Conservation (phyloP, 53 echinoderm and acorn worm genomes). For the Patiria pectinifera region DNA sequence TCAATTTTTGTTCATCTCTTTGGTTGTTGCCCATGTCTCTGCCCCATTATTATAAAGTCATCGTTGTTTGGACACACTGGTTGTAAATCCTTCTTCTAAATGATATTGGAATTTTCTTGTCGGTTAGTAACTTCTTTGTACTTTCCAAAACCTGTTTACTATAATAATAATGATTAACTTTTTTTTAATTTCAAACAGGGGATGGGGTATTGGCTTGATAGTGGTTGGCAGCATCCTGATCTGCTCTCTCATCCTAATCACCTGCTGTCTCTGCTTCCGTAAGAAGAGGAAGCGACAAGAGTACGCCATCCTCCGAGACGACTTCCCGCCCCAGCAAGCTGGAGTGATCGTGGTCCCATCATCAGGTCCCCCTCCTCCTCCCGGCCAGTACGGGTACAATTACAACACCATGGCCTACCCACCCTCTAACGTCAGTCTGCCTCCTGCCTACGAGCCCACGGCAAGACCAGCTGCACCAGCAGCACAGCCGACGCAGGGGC, state of each 20-base stretch:
- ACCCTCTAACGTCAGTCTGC: neutral
- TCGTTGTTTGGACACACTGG: no score
- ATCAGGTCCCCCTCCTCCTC: slow-evolving; percentile 4
- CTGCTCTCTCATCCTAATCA: neutral
- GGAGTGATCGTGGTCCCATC: slow-evolving; percentile 30
- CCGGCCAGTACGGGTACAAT: slow-evolving; percentile 12
- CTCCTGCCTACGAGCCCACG: slow-evolving; percentile 8
- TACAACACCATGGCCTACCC: slow-evolving; percentile 40
- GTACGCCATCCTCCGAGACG: slow-evolving; percentile 14
- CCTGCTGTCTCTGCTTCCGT: slow-evolving; percentile 15
- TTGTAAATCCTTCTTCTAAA: no score
- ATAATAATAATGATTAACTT: neutral
- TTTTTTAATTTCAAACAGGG: neutral
- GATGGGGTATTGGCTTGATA: slow-evolving; percentile 21
- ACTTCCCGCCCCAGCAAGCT: neutral
- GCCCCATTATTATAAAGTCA: no score
- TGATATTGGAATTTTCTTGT: no score
- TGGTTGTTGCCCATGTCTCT: no score
- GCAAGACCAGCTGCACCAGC: neutral
- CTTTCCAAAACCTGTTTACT: neutral
- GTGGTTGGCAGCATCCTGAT: slow-evolving; percentile 14
- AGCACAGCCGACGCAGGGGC: neutral
- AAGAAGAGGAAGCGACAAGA: slow-evolving; percentile 34
- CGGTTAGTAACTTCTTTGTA: no score
- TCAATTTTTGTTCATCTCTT: no score